phyloP scores from a whole-genome alignment of 1,140 invertebrate species.

The Microplitis demolitor region DNA sequence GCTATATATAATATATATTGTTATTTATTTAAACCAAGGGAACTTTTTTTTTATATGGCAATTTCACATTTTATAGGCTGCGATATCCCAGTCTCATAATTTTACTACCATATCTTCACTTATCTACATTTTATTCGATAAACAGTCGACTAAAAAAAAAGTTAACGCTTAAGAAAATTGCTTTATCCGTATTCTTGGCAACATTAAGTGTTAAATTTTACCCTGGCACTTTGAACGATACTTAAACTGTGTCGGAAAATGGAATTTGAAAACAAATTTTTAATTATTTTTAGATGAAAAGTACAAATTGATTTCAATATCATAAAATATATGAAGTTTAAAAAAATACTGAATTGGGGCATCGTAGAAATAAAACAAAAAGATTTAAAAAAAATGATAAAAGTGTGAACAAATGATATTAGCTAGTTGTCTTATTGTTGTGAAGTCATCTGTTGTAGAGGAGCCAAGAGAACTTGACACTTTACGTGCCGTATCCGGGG shows the following conservation, averaged over 20 bases:
- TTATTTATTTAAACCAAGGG: not conserved
- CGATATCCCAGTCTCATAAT: not conserved
- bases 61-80: not conserved
- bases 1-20: too few species aligned
- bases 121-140: not conserved
- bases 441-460: not conserved
- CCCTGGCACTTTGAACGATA: not conserved
- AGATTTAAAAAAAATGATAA: not conserved
- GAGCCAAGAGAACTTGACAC: not conserved
- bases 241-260: not conserved
- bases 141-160: not conserved
- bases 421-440: not conserved
- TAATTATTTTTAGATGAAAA: not conserved
- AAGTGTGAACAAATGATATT: not conserved
- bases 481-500: constrained; percentile 5
- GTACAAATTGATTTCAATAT: too few species aligned
- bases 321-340: not conserved
- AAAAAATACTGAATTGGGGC: not conserved
- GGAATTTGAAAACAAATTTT: not conserved
- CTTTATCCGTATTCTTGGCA: not conserved
- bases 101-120: not conserved
- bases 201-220: not conserved
- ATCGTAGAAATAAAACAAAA: not conserved
- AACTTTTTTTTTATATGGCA: not conserved
- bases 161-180: not conserved